phyloP scores from a whole-genome alignment of 1,140 invertebrate genomes.

The Agraylea sexmaculata region DNA sequence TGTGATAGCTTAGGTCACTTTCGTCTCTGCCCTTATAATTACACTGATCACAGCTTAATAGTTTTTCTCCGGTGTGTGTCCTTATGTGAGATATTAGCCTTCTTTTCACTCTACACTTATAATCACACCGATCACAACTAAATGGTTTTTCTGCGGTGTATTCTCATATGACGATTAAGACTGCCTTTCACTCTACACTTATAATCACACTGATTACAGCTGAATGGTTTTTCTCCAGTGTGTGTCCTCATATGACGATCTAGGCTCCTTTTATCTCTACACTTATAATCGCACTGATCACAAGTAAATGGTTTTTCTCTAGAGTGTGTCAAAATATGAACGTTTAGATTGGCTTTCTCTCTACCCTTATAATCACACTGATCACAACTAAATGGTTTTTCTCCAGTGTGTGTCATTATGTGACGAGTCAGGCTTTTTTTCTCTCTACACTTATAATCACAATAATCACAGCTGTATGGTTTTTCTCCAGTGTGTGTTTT shows the following conservation, averaged over 20 bases:
- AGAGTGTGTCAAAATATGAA: background rate
- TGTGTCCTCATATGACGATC: background rate
- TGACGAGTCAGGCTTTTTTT: background rate
- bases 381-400: conserved; percentile 2
- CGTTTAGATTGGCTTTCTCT: background rate
- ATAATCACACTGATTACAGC: background rate
- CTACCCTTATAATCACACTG: background rate
- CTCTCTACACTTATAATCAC: background rate
- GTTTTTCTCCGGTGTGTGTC: too few species aligned
- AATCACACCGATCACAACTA: conserved; percentile 1
- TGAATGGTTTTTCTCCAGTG: conserved; percentile 5
- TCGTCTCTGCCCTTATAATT: background rate
- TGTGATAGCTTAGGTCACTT: conserved; percentile 1
- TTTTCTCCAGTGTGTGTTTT: background rate
- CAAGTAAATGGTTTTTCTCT: conserved; percentile 3
- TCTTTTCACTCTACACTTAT: conserved; percentile 3
- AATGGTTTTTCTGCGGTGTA: conserved; percentile 2
- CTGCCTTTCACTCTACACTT: background rate
- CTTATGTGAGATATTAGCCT: too few species aligned
- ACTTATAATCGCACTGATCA: conserved; percentile 1
- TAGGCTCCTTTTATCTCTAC: too few species aligned
- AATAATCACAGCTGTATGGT: background rate
- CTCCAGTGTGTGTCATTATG: conserved; percentile 5
- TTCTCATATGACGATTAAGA: background rate
- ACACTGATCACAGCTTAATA: background rate